phyloP scores from a whole-genome alignment of 1,140 invertebrate species.

The Oryctes rhinoceros region DNA sequence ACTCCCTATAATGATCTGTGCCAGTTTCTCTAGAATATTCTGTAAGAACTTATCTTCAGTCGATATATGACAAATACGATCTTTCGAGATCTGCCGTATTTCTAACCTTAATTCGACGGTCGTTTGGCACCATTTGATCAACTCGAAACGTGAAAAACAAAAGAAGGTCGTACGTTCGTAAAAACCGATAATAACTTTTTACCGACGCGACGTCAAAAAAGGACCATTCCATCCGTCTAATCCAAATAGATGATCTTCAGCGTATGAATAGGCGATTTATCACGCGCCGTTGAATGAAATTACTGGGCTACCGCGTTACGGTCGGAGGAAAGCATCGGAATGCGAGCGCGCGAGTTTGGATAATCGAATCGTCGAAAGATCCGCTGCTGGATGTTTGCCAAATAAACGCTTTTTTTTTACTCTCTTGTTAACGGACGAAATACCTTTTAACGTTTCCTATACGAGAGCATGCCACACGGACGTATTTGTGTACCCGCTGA shows the following conservation, averaged over 20 bases:
- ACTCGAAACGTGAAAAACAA: neutral
- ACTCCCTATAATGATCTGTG: too few species aligned
- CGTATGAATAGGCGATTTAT: neutral
- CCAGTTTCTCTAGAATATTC: too few species aligned
- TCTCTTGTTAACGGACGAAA: neutral
- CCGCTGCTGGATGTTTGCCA: neutral
- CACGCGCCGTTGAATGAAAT: neutral
- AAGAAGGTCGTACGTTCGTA: neutral
- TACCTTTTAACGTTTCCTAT: neutral
- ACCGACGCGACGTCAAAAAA: too few species aligned
- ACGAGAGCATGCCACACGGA: neutral
- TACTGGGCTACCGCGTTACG: neutral
- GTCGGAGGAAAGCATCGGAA: neutral
- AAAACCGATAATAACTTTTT: too few species aligned
- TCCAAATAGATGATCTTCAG: neutral
- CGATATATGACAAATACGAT: too few species aligned
- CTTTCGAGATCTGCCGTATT: too few species aligned
- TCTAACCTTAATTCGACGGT: too few species aligned
- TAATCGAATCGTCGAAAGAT: neutral
- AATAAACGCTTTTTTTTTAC: neutral
- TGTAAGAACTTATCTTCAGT: too few species aligned
- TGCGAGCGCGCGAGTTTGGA: neutral
- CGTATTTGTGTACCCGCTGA: neutral
- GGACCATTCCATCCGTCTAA: neutral
- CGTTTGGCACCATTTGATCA: too few species aligned